These are phyloP conservation scores for Euwallacea similis DNA, from an alignment of 1,140 invertebrate species.

Conservation along the genomic window DNA sequence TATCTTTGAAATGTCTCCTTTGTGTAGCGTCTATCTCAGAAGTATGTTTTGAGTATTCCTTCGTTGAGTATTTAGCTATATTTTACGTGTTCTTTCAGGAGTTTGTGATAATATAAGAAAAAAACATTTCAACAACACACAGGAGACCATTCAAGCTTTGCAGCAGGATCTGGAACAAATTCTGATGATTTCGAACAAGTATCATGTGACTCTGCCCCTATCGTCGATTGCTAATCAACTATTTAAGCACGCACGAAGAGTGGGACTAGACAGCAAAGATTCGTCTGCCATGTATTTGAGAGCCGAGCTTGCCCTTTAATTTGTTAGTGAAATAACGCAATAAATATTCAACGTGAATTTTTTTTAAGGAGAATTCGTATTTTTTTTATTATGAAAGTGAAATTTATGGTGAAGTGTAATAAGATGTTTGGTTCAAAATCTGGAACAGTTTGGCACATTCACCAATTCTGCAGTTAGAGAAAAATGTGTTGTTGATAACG, in stretches of 20 bases:
- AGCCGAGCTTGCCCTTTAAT: slow-evolving; percentile 1
- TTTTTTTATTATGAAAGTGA: too few species aligned
- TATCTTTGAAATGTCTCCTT: not conserved
- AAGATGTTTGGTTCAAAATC: too few species aligned
- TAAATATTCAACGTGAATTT: too few species aligned
- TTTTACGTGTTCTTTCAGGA: slow-evolving; percentile 78
- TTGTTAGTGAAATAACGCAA: too few species aligned
- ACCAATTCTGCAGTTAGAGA: too few species aligned
- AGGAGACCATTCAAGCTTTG: slow-evolving; percentile 84
- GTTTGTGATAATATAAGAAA: slow-evolving; percentile 77
- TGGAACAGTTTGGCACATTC: too few species aligned
- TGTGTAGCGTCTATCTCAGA: slow-evolving; percentile 79
- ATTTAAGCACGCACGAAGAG: slow-evolving; percentile 90
- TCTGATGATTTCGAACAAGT: slow-evolving; percentile 79
- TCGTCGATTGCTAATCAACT: slow-evolving; percentile 91
- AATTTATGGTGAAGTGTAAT: too few species aligned
- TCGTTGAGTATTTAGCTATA: slow-evolving; percentile 60
- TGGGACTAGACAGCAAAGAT: slow-evolving; percentile 90
- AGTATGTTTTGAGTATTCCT: slow-evolving; percentile 83
- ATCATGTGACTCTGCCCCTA: slow-evolving; percentile 87
- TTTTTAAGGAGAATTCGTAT: too few species aligned
- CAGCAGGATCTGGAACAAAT: slow-evolving; percentile 91
- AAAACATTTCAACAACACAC: slow-evolving; percentile 77
- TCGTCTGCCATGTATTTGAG: slow-evolving; percentile 71
- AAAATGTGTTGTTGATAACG: too few species aligned